phyloP scores from a whole-genome alignment of 2,113 vertebrate genomes.

The Sminthopsis crassicaudata region DNA sequence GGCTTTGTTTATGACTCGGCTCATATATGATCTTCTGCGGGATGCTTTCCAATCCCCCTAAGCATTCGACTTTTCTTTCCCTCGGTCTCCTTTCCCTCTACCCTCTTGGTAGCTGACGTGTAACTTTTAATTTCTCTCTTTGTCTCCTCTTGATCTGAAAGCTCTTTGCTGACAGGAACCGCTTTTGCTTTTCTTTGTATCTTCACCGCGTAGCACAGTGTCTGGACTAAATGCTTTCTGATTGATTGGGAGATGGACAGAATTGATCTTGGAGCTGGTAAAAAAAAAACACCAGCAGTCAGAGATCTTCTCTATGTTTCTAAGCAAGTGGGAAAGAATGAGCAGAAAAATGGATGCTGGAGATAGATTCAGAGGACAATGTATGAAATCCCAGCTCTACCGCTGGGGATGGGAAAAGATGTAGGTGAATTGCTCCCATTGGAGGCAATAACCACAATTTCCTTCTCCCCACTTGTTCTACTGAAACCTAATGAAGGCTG shows the following conservation, averaged over 20 bases:
- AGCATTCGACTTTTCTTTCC: neutral
- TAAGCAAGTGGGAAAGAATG: neutral
- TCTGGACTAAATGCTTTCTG: neutral
- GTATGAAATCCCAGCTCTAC: neutral
- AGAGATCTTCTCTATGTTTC: neutral
- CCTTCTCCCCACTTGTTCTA: neutral
- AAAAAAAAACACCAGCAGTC: neutral
- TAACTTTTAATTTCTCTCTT: neutral
- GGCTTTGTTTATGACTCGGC: neutral
- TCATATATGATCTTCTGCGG: neutral
- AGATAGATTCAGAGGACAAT: neutral
- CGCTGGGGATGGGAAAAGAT: neutral
- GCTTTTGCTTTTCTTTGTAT: neutral
- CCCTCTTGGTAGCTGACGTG: neutral
- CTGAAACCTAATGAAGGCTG: neutral
- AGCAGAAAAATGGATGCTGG: neutral
- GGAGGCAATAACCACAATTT: neutral
- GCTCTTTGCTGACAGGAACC: neutral
- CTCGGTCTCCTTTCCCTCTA: neutral
- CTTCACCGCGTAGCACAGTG: neutral
- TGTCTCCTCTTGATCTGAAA: neutral
- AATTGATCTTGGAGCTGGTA: neutral
- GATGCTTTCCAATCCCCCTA: neutral
- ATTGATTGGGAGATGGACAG: neutral
- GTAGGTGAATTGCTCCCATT: neutral